Conservation (phyloP, 2,113 vertebrate genomes). For the Emydocephalus ijimae region DNA sequence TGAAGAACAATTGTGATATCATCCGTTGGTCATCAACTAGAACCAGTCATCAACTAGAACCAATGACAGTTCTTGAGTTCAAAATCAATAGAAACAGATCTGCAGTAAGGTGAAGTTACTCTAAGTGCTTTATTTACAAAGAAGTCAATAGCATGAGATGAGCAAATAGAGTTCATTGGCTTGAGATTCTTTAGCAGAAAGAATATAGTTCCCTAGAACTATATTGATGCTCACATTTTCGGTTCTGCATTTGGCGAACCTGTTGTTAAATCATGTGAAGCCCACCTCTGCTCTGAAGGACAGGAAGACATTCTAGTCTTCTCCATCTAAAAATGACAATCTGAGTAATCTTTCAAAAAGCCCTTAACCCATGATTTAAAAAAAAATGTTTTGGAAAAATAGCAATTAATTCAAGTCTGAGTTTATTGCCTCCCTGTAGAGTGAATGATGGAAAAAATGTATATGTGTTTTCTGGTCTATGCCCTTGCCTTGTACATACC, state of each 20-base stretch:
- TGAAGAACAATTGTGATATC: not conserved
- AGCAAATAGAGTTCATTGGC: not conserved
- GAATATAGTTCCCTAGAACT: not conserved
- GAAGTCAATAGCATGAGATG: not conserved
- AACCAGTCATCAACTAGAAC: not conserved
- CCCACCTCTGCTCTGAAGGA: not conserved
- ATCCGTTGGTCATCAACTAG: not conserved
- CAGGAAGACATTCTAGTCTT: not conserved
- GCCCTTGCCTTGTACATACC: not conserved
- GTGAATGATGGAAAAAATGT: too few relatives aligned
- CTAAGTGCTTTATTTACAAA: not conserved
- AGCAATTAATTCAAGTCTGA: not conserved
- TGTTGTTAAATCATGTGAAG: too few relatives aligned
- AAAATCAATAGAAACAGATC: not conserved
- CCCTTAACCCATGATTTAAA: not conserved
- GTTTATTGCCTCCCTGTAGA: not conserved
- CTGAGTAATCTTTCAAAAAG: not conserved
- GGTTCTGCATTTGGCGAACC: too few relatives aligned
- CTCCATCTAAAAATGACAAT: not conserved
- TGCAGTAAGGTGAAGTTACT: not conserved
- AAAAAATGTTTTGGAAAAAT: not conserved
- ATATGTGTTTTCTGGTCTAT: not conserved
- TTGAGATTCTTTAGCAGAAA: not conserved
- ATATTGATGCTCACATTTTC: too few relatives aligned
- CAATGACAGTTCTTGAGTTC: not conserved